Conservation (phyloP, 2,888 invertebrate species). For the Philereme vetulata region DNA sequence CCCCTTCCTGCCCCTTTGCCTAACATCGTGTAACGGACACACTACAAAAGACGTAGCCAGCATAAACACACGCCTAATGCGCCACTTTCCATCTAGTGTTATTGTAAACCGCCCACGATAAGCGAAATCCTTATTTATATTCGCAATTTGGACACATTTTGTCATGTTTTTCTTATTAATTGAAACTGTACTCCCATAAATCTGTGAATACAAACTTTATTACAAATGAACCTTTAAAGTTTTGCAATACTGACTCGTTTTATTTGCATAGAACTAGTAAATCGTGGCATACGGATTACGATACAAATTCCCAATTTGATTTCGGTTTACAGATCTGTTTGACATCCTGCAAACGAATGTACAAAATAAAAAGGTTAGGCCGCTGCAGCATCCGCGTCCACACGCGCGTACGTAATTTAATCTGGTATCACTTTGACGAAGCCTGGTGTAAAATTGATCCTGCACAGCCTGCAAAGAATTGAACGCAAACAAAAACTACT, state of each 20-base stretch:
- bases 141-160: conserved; percentile 17
- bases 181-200: conserved; percentile 1
- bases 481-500: conserved; percentile 40
- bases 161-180: background rate
- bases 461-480: conserved; percentile 41
- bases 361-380: conserved; percentile 53
- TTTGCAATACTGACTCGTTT: too few species aligned
- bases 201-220: background rate
- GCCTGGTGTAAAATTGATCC: conserved; percentile 55
- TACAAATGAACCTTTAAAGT: conserved; percentile 23
- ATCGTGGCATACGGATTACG: conserved; percentile 20
- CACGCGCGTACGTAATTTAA: conserved; percentile 68
- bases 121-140: conserved; percentile 37
- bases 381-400: conserved; percentile 46
- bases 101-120: conserved; percentile 40
- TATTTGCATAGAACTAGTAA: too few species aligned
- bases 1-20: conserved; percentile 80
- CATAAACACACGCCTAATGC: conserved; percentile 60
- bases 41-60: conserved; percentile 72
- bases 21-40: conserved; percentile 76
- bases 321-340: conserved; percentile 74
- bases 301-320: conserved; percentile 64
- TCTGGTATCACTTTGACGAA: conserved; percentile 72
- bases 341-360: conserved; percentile 70
- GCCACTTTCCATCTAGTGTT: conserved; percentile 55